A percentile compares a stretch with the other conserved stretches of the same genome.
phyloP scores from a whole-genome alignment of 2,797 vertebrate species.

The Yasuhikotakia modesta region DNA sequence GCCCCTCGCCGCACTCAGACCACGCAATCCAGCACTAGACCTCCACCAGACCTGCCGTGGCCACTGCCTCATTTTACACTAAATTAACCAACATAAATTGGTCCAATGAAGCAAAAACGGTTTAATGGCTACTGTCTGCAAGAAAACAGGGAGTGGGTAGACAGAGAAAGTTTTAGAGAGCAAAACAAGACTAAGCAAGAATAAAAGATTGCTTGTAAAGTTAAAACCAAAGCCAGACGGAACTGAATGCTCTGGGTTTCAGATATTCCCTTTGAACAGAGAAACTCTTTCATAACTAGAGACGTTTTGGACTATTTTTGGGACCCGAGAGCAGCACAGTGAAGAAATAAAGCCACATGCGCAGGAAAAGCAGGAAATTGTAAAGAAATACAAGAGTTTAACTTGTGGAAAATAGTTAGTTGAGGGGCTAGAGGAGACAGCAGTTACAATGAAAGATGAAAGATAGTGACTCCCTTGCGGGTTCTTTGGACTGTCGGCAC shows the following conservation, averaged over 20 bases:
- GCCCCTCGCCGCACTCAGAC: slow-evolving; percentile 26
- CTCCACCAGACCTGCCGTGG: not conserved
- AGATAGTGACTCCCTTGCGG: not conserved
- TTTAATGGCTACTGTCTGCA: slow-evolving; percentile 55
- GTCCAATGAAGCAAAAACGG: slow-evolving; percentile 60
- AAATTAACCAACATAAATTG: slow-evolving; percentile 62
- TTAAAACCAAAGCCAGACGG: slow-evolving; percentile 53
- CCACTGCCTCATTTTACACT: slow-evolving; percentile 54
- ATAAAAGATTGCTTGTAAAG: slow-evolving; percentile 55
- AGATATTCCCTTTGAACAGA: slow-evolving; percentile 58
- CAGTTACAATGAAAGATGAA: slow-evolving; percentile 1
- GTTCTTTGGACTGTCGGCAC: not conserved
- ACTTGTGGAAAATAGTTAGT: slow-evolving; percentile 49
- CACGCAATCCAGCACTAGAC: not conserved
- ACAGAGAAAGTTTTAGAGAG: slow-evolving; percentile 33
- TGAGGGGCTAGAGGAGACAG: slow-evolving; percentile 39
- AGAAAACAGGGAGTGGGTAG: slow-evolving; percentile 28
- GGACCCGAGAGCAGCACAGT: slow-evolving; percentile 33
- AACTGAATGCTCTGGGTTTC: slow-evolving; percentile 54
- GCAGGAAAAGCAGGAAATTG: slow-evolving; percentile 51
- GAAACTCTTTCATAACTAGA: slow-evolving; percentile 55
- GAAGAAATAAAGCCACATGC: slow-evolving; percentile 46
- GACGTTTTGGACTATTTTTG: slow-evolving; percentile 51
- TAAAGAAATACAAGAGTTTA: slow-evolving; percentile 43
- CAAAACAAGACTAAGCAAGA: slow-evolving; percentile 46